These are phyloP conservation scores for Chiloscyllium punctatum DNA, from an alignment of 2,797 vertebrate species.

Conservation along the genomic window DNA sequence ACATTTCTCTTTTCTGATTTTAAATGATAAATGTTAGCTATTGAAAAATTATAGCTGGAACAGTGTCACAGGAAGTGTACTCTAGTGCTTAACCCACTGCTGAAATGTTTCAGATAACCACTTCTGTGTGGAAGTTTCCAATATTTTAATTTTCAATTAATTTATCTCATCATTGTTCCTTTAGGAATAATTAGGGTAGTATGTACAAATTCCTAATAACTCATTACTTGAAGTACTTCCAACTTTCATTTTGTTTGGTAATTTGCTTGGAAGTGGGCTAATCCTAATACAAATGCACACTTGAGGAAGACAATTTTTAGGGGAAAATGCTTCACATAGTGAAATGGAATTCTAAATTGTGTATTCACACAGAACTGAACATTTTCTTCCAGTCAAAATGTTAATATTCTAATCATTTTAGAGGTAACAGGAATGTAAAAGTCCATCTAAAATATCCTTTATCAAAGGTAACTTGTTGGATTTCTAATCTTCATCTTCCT, in stretches of 20 bases:
- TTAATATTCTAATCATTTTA: not conserved
- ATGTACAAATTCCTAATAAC: not conserved
- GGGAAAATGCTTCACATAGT: not conserved
- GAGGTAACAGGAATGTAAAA: not conserved
- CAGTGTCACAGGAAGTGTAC: not conserved
- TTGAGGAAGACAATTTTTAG: not conserved
- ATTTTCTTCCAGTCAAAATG: not conserved
- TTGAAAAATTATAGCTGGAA: not conserved
- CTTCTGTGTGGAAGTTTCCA: not conserved
- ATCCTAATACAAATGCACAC: not conserved
- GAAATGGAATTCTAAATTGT: not conserved
- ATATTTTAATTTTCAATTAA: not conserved
- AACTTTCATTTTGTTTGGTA: not conserved
- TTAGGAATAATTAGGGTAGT: not conserved
- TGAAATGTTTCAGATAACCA: not conserved
- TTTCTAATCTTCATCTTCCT: conserved; percentile 35
- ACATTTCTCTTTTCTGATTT: not conserved
- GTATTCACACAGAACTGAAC: not conserved
- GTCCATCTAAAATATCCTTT: not conserved
- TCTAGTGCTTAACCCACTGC: not conserved
- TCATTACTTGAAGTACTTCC: not conserved
- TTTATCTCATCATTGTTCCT: not conserved
- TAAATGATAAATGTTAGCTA: not conserved
- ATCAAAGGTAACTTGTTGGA: not conserved
- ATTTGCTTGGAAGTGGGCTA: not conserved